Base-by-base conservation (phyloP, 1,140 invertebrate species). In the Danaus melanippus region DNA sequence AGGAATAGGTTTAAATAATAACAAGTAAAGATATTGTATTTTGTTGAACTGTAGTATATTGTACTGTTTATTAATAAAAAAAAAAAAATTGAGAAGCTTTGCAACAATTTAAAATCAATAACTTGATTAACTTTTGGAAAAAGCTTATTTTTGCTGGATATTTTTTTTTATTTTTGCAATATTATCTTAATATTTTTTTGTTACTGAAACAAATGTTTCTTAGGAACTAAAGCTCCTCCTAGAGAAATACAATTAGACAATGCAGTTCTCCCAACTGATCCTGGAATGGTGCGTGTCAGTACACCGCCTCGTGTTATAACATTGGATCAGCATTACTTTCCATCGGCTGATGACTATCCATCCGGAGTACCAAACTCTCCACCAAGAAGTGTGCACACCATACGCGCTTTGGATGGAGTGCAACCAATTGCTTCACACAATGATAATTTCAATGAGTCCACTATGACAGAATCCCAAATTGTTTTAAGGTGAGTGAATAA, bases 181-280 rank as follows among this genome's bases (percentile, higher is more conserved):
- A 32, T 32, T 32, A 32, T 32, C 6, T 5, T 8, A 32, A 32
- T 15, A 32, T 32, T 7, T 7, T 7, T 32, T 32, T 8, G 0
- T 7, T 32, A 32, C 6, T 32, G 21, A 32, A 32, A 32, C 21
- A 32, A 32, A 44, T 46, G 39, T 53, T 62, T 53, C 10, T 58
- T 64, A 89, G 93, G 94, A 15, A 92, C 93, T 42, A 92, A 91
- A 78, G 93, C 94, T 45, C 90, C 94, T 9, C 94, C 94, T 4
- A 88, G 93, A 58, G 95, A 96, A 88, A 93, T 96, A 32, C 90
- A 92, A 66, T 87, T 96, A 71, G 95, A 96, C 72, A 94, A 95
- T 89, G 91, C 92, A 21, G 90, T 94, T 50, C 82, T 94, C 71
- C 90, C 92, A 56, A 89, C 90, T 57, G 92, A 94, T 66, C 91